Evolutionary conservation across 2,113 vertebrate species (phyloP).

Genomic region (Paradisaea rubra): DNA sequence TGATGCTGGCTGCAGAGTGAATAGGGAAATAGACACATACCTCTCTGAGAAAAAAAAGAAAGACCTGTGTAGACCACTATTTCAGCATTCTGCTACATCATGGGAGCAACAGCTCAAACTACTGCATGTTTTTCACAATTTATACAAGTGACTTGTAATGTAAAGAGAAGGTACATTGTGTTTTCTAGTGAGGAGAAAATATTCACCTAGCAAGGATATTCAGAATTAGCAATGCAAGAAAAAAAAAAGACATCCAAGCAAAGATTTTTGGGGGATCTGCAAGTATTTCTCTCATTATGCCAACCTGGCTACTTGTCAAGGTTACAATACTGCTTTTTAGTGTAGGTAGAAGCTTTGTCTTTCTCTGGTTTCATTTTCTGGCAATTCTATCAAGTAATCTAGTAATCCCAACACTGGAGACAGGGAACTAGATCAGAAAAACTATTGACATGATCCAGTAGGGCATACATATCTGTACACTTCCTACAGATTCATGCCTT

Average conservation of each 20-base stretch:
- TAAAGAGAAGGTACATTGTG: not conserved
- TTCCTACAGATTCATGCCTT: accelerated
- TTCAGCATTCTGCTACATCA: not conserved
- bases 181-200: not conserved
- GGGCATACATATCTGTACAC: not conserved
- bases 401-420: not conserved
- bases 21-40: not conserved
- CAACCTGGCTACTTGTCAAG: not conserved
- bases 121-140: not conserved
- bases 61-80: not conserved
- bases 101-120: not conserved
- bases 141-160: not conserved
- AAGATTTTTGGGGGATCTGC: not conserved
- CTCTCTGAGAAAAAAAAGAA: not conserved
- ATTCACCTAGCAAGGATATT: not conserved
- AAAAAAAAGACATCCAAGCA: not conserved
- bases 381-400: not conserved
- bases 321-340: not conserved
- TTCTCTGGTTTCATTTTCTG: not conserved
- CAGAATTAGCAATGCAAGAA: not conserved
- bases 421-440: not conserved
- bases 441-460: not conserved
- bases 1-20: not conserved
- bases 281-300: not conserved
- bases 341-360: not conserved